Evolutionary conservation across 2,113 vertebrate genomes (phyloP).

Genomic region (Panthera uncia): DNA sequence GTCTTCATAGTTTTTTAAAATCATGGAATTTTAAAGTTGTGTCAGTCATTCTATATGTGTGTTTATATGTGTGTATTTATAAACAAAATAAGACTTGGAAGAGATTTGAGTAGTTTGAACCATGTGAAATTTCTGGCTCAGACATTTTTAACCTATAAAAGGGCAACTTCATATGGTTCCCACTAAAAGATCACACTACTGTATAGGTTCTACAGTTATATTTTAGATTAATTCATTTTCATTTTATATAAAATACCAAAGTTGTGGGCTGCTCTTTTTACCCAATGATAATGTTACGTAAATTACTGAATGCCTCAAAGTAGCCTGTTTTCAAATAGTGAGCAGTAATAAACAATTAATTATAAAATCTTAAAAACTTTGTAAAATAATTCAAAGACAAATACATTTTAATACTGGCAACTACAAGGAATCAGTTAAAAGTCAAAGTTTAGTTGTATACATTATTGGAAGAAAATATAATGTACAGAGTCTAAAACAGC

Average conservation of each 20-base stretch:
- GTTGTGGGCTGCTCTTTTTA: neutral
- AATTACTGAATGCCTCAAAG: neutral
- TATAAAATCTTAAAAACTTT: slow-evolving; percentile 18
- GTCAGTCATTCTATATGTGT: neutral
- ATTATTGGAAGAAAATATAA: slow-evolving; percentile 16
- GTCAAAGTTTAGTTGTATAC: neutral
- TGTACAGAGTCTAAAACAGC: neutral
- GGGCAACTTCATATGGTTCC: neutral
- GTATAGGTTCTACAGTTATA: neutral
- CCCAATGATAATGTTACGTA: neutral
- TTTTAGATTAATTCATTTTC: slow-evolving; percentile 37
- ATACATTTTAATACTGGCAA: neutral
- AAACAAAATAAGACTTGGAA: slow-evolving; percentile 9
- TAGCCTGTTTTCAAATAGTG: neutral
- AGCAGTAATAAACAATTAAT: neutral
- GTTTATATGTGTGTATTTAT: neutral
- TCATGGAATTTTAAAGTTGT: neutral
- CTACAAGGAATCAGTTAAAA: neutral
- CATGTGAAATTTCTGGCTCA: neutral
- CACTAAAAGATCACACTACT: neutral
- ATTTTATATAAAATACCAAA: neutral
- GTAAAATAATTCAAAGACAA: neutral
- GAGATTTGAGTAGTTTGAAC: neutral
- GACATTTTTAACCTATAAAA: neutral
- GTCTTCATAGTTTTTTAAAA: neutral